These are phyloP conservation scores for Melipona quadrifasciata DNA, from an alignment of 1,140 invertebrate species.

Conservation along the genomic window DNA sequence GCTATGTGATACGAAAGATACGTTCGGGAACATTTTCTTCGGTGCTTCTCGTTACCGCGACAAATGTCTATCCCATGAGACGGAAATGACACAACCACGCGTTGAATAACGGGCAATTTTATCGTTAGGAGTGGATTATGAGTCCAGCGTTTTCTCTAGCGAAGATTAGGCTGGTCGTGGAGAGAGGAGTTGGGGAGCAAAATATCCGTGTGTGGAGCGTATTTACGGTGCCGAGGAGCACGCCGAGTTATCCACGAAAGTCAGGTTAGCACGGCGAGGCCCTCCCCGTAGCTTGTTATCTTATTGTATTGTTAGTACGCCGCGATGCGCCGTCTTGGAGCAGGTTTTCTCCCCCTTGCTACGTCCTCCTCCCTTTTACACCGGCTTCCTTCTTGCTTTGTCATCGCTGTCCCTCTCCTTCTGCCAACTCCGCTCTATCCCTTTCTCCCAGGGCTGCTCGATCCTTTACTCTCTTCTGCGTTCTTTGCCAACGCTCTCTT, in stretches of 20 bases:
- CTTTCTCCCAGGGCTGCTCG: slow-evolving; percentile 9
- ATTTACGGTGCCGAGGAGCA: slow-evolving; percentile 53
- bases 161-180: slow-evolving; percentile 55
- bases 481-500: slow-evolving; percentile 36
- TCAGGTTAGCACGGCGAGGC: slow-evolving; percentile 58
- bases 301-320: slow-evolving; percentile 76
- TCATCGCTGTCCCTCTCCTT: slow-evolving; percentile 49
- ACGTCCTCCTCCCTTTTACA: slow-evolving; percentile 13
- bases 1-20: neutral
- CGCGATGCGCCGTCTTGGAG: slow-evolving; percentile 65
- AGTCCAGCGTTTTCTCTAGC: slow-evolving; percentile 49
- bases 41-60: slow-evolving; percentile 34
- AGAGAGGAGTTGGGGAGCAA: slow-evolving; percentile 15
- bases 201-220: slow-evolving; percentile 56
- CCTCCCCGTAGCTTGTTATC: slow-evolving; percentile 73
- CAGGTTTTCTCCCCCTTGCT: slow-evolving; percentile 60
- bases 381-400: slow-evolving; percentile 55
- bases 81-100: slow-evolving; percentile 49
- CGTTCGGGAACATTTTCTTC: slow-evolving; percentile 5
- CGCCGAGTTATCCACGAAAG: slow-evolving; percentile 64
- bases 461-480: slow-evolving; percentile 39
- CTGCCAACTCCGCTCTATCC: neutral
- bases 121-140: slow-evolving; percentile 61
- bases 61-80: slow-evolving; percentile 45
- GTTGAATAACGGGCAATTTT: slow-evolving; percentile 61